Conservation (phyloP, 2,113 vertebrate species). For the Xerus inauris region DNA sequence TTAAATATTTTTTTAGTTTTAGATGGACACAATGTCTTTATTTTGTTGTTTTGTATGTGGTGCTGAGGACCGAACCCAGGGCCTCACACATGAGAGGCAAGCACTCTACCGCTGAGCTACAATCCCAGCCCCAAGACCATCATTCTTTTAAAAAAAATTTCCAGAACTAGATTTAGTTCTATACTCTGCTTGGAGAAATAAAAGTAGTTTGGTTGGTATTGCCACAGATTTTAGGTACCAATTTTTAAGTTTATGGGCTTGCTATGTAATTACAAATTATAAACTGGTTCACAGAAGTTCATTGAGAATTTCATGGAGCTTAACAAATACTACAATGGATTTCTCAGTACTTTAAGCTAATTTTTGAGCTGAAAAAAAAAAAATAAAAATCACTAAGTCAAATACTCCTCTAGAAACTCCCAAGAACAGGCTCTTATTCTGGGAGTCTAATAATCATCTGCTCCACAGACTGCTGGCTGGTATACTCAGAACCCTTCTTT, state of each 20-base stretch:
- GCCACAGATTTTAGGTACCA: background rate
- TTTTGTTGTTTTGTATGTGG: too few species aligned
- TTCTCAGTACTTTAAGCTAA: background rate
- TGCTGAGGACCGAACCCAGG: too few species aligned
- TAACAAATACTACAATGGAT: background rate
- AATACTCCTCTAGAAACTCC: background rate
- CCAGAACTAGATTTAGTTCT: background rate
- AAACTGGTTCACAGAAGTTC: background rate
- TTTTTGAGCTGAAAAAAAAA: background rate
- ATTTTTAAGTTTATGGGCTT: background rate
- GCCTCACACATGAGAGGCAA: too few species aligned
- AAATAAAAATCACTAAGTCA: background rate
- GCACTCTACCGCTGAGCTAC: too few species aligned
- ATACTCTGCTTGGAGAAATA: background rate
- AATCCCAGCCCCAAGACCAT: too few species aligned
- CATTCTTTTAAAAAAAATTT: background rate
- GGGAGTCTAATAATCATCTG: background rate
- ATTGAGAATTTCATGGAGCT: conserved; percentile 2
- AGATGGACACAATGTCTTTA: too few species aligned
- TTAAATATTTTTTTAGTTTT: too few species aligned
- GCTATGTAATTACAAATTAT: background rate
- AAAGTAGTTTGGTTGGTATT: background rate
- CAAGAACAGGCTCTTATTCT: background rate
- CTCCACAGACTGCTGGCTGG: background rate
- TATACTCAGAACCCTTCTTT: background rate